Evolutionary conservation across 1,140 invertebrate species (phyloP), one percentile per base, ranked within the genome.

Genomic region (Hestina assimilis): DNA sequence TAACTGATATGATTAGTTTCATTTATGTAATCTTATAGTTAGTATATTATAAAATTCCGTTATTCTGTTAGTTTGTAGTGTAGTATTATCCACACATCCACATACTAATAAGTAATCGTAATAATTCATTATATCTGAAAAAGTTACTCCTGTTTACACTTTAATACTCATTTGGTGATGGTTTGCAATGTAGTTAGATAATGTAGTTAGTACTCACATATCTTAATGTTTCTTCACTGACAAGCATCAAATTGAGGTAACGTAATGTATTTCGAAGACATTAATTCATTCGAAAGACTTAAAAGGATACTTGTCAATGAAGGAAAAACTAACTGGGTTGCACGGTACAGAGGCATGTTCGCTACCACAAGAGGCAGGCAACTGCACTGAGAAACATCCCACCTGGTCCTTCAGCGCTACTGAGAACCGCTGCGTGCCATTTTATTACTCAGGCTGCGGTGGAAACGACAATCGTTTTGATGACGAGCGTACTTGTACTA

Each of bases 381-480:
- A 93, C 77, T 98, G 97, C 89, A 92, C 91, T 35, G 93, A 95
- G 66, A 93, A 93, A 63, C 80, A 93, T 42, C 90, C 95, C 20
- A 90, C 92, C 65, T 98, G 96, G 96, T 95, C 94, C 86, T 99
- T 96, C 90, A 95, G 97, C 81, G 89, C 91, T 35, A 90, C 91
- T 21, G 93, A 96, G 81, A 95, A 96, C 79, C 92, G 94, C 51
- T 99, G 98, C 92, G 91, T 95, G 90, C 96, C 96, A 35, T 99
- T 99, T 91, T 97, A 97, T 92, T 99, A 96, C 90, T 93, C 93
- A 55, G 97, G 97, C 61, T 98, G 96, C 89, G 93, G 93, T 66
- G 97, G 96, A 59, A 99, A 98, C 90, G 91, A 90, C 72, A 98
- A 98, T 90, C 94, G 94, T 75, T 99, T 96, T 91, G 90, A 91